Conservation (phyloP, 2,888 invertebrate genomes). For the Amorpha juglandis region DNA sequence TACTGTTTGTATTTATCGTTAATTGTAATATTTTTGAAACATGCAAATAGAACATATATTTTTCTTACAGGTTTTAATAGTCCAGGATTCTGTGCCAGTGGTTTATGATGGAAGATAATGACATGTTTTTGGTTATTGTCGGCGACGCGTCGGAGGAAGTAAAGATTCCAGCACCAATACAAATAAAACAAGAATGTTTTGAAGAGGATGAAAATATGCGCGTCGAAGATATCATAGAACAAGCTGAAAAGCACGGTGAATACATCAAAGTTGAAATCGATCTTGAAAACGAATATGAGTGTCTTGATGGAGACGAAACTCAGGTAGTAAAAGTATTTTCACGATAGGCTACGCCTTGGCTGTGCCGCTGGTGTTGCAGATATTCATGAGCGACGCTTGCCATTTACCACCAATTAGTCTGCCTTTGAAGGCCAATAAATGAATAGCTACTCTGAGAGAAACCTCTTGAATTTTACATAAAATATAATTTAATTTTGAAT, state of each 20-base stretch:
- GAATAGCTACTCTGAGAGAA: too few relatives aligned
- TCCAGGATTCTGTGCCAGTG: neutral
- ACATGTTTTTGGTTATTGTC: conserved; percentile 54
- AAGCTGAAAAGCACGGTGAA: conserved; percentile 51
- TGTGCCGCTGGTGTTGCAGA: too few relatives aligned
- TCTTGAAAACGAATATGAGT: conserved; percentile 32
- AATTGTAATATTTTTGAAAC: neutral
- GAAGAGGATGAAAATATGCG: conserved; percentile 38
- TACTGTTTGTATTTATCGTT: neutral
- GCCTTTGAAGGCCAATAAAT: too few relatives aligned
- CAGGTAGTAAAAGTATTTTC: conserved; percentile 18
- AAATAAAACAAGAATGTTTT: conserved; percentile 45
- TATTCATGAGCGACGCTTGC: too few relatives aligned
- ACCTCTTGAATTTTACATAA: too few relatives aligned
- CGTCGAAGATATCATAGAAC: conserved; percentile 48
- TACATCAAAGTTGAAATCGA: conserved; percentile 42
- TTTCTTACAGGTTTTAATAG: neutral
- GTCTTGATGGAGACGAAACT: conserved; percentile 35
- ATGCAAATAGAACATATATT: neutral
- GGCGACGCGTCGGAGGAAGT: conserved; percentile 41
- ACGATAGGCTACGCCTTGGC: too few relatives aligned
- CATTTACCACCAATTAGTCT: too few relatives aligned
- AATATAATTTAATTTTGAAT: too few relatives aligned
- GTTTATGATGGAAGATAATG: conserved; percentile 51
- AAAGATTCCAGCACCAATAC: conserved; percentile 34